Evolutionary conservation across 2,113 vertebrate genomes (phyloP).

Genomic region (Hoplias malabaricus): DNA sequence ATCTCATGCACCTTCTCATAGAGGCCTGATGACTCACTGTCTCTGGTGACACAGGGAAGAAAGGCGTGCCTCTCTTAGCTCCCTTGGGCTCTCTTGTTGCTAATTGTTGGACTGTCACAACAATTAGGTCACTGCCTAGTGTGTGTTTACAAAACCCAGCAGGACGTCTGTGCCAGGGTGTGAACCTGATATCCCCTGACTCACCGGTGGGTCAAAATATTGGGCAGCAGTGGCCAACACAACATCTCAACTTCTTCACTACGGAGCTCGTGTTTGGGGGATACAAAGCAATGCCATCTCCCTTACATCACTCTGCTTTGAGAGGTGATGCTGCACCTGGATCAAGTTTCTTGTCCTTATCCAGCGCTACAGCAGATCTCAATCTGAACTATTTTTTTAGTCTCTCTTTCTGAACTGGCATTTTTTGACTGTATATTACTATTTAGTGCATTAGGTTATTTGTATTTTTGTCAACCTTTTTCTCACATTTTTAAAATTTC

Average conservation of each 20-base stretch:
- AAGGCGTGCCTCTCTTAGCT: slow-evolving; percentile 20
- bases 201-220: slow-evolving; percentile 15
- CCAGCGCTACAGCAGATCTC: slow-evolving; percentile 18
- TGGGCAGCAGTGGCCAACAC: background rate
- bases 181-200: slow-evolving; percentile 43
- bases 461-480: too few relatives aligned
- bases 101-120: slow-evolving; percentile 67
- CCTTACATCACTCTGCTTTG: slow-evolving; percentile 21
- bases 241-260: background rate
- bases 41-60: slow-evolving; percentile 25
- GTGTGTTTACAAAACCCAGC: slow-evolving; percentile 48
- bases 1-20: slow-evolving; percentile 18
- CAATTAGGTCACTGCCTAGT: slow-evolving; percentile 72
- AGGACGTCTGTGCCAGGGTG: background rate
- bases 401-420: background rate
- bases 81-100: slow-evolving; percentile 60
- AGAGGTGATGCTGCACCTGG: slow-evolving; percentile 5
- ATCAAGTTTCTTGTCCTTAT: slow-evolving; percentile 39
- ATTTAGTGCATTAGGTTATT: too few relatives aligned
- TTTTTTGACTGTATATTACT: too few relatives aligned
- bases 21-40: slow-evolving; percentile 46
- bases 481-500: too few relatives aligned
- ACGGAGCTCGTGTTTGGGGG: slow-evolving; percentile 15
- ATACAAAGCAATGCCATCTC: slow-evolving; percentile 23
- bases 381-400: slow-evolving; percentile 17